Conservation (phyloP, 35 echinoderm and acorn worm genomes). For the Holothuria glaberrima region DNA sequence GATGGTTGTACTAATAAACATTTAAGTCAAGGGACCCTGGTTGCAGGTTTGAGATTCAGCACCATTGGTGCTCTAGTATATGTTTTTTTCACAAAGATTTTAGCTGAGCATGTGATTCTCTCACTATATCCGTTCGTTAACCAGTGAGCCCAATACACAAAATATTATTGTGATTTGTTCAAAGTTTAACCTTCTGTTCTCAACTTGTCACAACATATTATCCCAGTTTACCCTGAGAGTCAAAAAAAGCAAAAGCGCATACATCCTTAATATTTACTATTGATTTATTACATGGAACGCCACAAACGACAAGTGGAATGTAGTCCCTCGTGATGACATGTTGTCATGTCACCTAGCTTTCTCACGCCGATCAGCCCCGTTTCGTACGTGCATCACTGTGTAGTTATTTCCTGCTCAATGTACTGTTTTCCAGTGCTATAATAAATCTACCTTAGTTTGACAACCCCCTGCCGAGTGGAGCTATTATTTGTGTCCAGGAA, state of each 20-base stretch:
- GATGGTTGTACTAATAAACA: no score
- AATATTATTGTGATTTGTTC: no score
- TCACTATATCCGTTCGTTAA: no score
- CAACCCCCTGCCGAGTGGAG: slow-evolving; percentile 39
- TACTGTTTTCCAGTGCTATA: background rate
- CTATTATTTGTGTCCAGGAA: slow-evolving; percentile 1
- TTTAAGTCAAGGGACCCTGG: no score
- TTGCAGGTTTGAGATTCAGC: no score
- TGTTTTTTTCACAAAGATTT: no score
- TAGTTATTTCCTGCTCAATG: no score
- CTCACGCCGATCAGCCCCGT: background rate
- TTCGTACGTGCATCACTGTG: background rate
- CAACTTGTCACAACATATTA: background rate
- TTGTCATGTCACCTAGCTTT: slow-evolving; percentile 13
- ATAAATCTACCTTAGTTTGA: slow-evolving; percentile 20
- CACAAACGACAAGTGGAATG: slow-evolving; percentile 37
- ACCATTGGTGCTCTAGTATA: no score
- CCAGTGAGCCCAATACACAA: no score
- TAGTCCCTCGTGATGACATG: slow-evolving; percentile 22
- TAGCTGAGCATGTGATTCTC: no score
- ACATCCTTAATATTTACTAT: background rate
- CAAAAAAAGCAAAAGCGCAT: background rate
- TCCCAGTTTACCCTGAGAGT: background rate
- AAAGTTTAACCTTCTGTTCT: background rate
- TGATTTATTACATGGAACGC: slow-evolving; percentile 18